phyloP scores from a whole-genome alignment of 2,888 invertebrate species.

The Branchipolynoe longqiensis region DNA sequence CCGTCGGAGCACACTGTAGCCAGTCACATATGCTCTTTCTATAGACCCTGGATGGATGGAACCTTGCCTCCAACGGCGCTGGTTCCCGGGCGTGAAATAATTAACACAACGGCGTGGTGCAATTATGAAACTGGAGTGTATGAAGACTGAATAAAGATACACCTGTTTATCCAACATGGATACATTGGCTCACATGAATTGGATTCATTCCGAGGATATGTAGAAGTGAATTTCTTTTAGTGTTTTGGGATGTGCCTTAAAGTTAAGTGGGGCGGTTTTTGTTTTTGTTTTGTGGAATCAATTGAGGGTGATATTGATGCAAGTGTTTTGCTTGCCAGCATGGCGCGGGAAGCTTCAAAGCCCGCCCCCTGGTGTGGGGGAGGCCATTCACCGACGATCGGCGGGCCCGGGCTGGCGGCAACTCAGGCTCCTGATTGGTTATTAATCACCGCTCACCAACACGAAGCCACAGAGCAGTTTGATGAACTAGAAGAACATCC shows the following conservation, averaged over 20 bases:
- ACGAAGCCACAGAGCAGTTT: not conserved
- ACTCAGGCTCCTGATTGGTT: constrained; percentile 24
- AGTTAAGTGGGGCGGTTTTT: too few species aligned
- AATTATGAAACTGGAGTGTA: not conserved
- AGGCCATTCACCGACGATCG: constrained; percentile 41
- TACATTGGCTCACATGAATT: too few species aligned
- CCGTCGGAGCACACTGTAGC: not conserved
- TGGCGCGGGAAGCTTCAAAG: constrained; percentile 28
- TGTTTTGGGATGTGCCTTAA: too few species aligned
- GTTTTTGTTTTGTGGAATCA: too few species aligned
- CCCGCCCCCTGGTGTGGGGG: constrained; percentile 30
- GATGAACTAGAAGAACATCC: constrained; percentile 45
- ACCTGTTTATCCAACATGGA: not conserved
- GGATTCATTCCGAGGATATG: too few species aligned
- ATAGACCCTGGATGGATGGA: not conserved
- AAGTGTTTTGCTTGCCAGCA: too few species aligned
- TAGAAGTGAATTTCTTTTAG: too few species aligned
- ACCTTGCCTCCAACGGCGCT: too few species aligned
- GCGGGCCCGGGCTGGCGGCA: not conserved
- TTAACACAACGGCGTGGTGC: too few species aligned
- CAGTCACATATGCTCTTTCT: constrained; percentile 38
- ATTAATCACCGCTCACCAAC: constrained; percentile 34
- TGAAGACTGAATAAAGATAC: not conserved
- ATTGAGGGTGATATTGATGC: too few species aligned
- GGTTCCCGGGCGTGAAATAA: too few species aligned